Evolutionary conservation across 2,797 vertebrate genomes (phyloP).

Genomic region (Liparis tanakae): DNA sequence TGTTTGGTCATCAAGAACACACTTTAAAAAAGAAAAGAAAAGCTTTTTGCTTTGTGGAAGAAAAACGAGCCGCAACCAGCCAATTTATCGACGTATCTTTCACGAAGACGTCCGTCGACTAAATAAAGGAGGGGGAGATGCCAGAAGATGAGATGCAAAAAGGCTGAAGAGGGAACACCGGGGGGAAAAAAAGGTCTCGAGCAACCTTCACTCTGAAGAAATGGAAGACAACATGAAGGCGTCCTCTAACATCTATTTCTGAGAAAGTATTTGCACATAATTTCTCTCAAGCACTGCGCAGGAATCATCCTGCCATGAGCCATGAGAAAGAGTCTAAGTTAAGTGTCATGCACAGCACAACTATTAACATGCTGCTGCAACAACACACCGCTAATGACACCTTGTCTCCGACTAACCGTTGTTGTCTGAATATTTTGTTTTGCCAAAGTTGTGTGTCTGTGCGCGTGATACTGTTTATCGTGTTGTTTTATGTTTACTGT

Average conservation of each 20-base stretch:
- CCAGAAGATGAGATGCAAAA: constrained; percentile 27
- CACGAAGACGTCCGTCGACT: constrained; percentile 20
- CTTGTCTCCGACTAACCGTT: constrained; percentile 64
- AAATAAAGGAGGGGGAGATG: neutral
- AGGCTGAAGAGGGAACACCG: neutral
- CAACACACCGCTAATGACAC: constrained; percentile 46
- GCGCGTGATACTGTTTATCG: constrained; percentile 52
- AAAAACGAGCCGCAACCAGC: neutral
- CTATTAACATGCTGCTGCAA: constrained; percentile 48
- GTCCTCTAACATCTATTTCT: constrained; percentile 34
- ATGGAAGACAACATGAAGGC: constrained; percentile 33
- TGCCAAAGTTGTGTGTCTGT: constrained; percentile 43
- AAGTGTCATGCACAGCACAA: constrained; percentile 51
- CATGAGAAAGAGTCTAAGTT: constrained; percentile 45
- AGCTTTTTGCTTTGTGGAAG: neutral
- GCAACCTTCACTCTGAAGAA: neutral
- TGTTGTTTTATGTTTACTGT: constrained; percentile 67
- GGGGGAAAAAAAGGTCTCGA: neutral
- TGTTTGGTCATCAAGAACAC: constrained; percentile 1
- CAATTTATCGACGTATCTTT: neutral
- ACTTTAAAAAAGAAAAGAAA: constrained; percentile 3
- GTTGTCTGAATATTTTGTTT: constrained; percentile 41
- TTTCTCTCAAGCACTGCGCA: constrained; percentile 69
- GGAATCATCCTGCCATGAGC: constrained; percentile 64
- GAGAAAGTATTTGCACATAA: constrained; percentile 37